A percentile compares a stretch with the other conserved stretches of the same genome.
Conservation (phyloP, 2,888 invertebrate species). For the Zaprionus lineosus region DNA sequence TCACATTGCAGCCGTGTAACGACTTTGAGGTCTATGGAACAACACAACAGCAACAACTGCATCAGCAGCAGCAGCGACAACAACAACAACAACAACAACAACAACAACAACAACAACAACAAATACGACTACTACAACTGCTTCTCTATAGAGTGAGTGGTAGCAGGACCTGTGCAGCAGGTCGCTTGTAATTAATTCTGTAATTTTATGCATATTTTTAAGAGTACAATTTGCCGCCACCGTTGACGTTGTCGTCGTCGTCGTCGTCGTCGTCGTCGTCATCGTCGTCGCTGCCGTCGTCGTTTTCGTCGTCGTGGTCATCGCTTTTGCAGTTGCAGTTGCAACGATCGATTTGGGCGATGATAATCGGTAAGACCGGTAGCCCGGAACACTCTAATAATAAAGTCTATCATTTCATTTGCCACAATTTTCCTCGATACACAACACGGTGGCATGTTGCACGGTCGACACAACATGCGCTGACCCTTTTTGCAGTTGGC, state of each 20-base stretch:
- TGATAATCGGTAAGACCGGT: conserved; percentile 67
- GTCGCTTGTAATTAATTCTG: conserved; percentile 50
- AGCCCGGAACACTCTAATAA: conserved; percentile 59
- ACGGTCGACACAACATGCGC: conserved; percentile 46
- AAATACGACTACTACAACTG: too few relatives aligned
- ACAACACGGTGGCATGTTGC: conserved; percentile 69
- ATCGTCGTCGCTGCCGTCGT: too few relatives aligned
- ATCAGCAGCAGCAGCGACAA: too few relatives aligned
- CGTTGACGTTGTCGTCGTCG: too few relatives aligned
- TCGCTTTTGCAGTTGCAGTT: too few relatives aligned
- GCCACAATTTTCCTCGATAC: conserved; percentile 44
- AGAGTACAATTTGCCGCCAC: conserved; percentile 43
- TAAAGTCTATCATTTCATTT: conserved; percentile 65
- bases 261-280: too few relatives aligned
- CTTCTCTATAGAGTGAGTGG: too few relatives aligned
- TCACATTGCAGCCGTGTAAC: conserved; percentile 62
- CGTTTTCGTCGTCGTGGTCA: too few relatives aligned
- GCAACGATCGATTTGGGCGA: conserved; percentile 48
- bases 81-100: conserved; percentile 4
- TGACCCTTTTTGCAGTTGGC: conserved; percentile 52
- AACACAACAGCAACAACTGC: conserved; percentile 18
- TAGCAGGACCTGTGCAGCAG: conserved; percentile 6
- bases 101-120: too few relatives aligned
- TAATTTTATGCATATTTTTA: conserved; percentile 57
- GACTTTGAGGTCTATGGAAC: conserved; percentile 44